Evolutionary conservation across 92 coral and sea anemone species (phyloP).

Genomic region (Paramuricea clavata): DNA sequence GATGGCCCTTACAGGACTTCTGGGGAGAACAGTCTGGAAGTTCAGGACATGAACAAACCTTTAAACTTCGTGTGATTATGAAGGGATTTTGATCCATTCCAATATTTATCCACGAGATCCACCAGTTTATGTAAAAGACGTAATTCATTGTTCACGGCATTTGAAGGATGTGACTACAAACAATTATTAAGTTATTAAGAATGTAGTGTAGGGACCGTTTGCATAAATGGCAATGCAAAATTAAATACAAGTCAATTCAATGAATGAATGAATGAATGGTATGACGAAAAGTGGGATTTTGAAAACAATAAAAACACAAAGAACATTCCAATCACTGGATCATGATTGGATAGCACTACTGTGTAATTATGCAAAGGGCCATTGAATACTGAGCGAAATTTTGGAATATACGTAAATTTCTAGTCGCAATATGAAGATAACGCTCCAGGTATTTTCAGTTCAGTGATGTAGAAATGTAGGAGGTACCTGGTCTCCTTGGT

Average conservation of each 20-base stretch:
- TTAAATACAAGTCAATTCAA: not conserved
- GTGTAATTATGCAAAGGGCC: too few relatives aligned
- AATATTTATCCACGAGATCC: conserved; percentile 98
- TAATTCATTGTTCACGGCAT: conserved; percentile 25
- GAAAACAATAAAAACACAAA: too few relatives aligned
- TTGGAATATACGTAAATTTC: too few relatives aligned
- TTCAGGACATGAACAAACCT: conserved; percentile 46
- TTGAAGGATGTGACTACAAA: conserved; percentile 9
- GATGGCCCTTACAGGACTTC: not conserved
- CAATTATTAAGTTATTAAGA: not conserved
- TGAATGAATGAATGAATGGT: too few relatives aligned
- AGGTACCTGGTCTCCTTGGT: not conserved
- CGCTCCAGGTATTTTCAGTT: not conserved
- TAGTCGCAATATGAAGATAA: not conserved
- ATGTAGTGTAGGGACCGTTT: not conserved
- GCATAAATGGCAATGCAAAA: not conserved
- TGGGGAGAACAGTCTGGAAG: not conserved
- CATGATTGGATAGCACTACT: too few relatives aligned
- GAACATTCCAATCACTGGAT: too few relatives aligned
- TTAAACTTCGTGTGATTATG: conserved; percentile 89
- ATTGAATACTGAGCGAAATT: too few relatives aligned
- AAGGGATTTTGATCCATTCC: conserved; percentile 99
- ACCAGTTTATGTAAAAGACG: conserved; percentile 77
- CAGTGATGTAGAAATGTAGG: not conserved
- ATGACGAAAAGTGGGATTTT: too few relatives aligned